phyloP scores from a whole-genome alignment of 1,140 invertebrate genomes.

The Heliothis virescens region DNA sequence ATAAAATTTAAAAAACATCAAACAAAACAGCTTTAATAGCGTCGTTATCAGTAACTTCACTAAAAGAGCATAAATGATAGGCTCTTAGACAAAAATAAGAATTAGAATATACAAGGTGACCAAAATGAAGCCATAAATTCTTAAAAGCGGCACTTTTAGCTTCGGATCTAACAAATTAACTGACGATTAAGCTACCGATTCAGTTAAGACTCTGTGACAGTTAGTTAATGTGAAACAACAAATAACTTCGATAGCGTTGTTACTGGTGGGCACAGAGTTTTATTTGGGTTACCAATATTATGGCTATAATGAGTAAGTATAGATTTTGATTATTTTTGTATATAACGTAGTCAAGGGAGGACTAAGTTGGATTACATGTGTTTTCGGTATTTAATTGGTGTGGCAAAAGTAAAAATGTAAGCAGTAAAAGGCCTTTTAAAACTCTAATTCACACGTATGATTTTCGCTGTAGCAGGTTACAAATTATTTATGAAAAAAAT shows the following conservation, averaged over 20 bases:
- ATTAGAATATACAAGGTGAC: slow-evolving; percentile 61
- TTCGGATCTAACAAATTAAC: slow-evolving; percentile 83
- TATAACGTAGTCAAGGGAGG: too few species aligned
- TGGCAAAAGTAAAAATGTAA: too few species aligned
- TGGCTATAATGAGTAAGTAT: neutral
- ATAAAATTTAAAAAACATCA: neutral
- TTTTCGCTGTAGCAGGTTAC: too few species aligned
- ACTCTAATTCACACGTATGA: too few species aligned
- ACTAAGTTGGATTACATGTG: too few species aligned
- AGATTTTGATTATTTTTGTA: neutral
- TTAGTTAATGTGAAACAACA: slow-evolving; percentile 77
- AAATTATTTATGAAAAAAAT: too few species aligned
- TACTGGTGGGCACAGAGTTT: slow-evolving; percentile 61
- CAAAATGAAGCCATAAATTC: slow-evolving; percentile 82
- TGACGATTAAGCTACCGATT: slow-evolving; percentile 84
- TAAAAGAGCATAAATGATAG: slow-evolving; percentile 34
- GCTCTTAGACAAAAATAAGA: slow-evolving; percentile 40
- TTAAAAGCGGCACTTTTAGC: slow-evolving; percentile 75
- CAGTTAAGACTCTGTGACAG: slow-evolving; percentile 69
- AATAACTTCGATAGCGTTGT: slow-evolving; percentile 72
- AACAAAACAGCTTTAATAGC: slow-evolving; percentile 52
- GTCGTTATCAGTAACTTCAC: slow-evolving; percentile 50
- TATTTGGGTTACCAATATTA: neutral
- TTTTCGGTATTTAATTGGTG: too few species aligned
- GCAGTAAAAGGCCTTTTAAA: too few species aligned